A percentile compares a stretch with the other conserved stretches of the same genome.
Conservation (phyloP, 2,113 vertebrate species). For the Clinocottus analis region DNA sequence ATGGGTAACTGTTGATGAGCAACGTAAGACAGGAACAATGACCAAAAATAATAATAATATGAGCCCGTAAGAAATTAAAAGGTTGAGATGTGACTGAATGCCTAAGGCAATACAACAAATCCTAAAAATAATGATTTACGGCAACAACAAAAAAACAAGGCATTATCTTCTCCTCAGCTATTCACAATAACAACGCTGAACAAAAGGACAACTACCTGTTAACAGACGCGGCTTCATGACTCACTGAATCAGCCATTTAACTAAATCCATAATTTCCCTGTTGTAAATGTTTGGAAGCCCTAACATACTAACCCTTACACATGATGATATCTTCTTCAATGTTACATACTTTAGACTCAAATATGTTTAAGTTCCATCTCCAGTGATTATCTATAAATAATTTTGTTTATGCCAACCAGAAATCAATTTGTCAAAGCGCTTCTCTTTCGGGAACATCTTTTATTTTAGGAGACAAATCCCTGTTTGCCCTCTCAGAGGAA, state of each 20-base stretch:
- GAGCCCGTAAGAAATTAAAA: background rate
- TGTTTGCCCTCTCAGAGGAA: conserved; percentile 16
- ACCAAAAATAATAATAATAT: background rate
- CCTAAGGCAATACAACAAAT: conserved; percentile 13
- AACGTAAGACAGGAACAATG: background rate
- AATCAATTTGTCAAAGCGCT: conserved; percentile 39
- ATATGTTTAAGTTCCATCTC: conserved; percentile 17
- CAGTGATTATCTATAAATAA: conserved; percentile 20
- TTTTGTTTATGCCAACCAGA: conserved; percentile 22
- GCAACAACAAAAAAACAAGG: background rate
- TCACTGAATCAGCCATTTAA: conserved; percentile 7
- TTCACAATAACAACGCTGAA: conserved; percentile 6
- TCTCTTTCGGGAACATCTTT: conserved; percentile 24
- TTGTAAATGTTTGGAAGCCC: background rate
- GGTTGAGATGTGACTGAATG: background rate
- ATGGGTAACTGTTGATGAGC: conserved; percentile 29
- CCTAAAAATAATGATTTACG: conserved; percentile 1
- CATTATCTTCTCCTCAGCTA: conserved; percentile 2
- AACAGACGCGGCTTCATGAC: conserved; percentile 6
- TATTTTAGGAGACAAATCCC: conserved; percentile 45
- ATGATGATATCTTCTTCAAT: background rate
- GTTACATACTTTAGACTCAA: conserved; percentile 5
- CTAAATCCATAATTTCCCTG: background rate
- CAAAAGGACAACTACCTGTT: background rate
- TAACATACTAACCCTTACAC: background rate